A percentile compares a stretch with the other conserved stretches of the same genome.
Evolutionary conservation across 1,140 invertebrate genomes (phyloP).

Genomic region (Schlechtendalia chinensis): DNA sequence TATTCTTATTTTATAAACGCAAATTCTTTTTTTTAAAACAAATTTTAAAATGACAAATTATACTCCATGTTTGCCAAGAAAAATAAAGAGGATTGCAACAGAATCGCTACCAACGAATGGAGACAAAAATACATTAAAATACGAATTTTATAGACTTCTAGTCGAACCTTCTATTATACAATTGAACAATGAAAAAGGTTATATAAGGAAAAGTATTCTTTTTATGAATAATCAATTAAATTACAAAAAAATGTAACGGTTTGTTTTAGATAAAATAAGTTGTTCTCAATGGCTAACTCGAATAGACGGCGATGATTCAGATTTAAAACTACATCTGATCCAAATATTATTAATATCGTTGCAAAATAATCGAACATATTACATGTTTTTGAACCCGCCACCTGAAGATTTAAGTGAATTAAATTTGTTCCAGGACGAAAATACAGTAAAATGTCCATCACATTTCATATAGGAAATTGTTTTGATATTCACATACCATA

Average conservation of each 20-base stretch:
- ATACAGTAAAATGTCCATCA: neutral
- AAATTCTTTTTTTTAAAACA: too few species aligned
- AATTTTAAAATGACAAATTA: too few species aligned
- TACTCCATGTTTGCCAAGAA: too few species aligned
- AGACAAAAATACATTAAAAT: too few species aligned
- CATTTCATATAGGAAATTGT: neutral
- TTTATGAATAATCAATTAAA: too few species aligned
- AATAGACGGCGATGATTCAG: neutral
- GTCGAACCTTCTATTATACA: too few species aligned
- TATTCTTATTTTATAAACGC: too few species aligned
- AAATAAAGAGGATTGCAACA: too few species aligned
- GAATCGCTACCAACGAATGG: too few species aligned
- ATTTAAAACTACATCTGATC: neutral
- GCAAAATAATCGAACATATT: neutral
- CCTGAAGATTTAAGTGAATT: neutral
- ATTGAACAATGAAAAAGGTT: too few species aligned
- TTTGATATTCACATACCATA: neutral
- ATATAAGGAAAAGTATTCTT: too few species aligned
- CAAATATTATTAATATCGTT: neutral
- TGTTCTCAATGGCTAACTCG: neutral
- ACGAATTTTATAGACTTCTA: too few species aligned
- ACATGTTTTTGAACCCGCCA: neutral
- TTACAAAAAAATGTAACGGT: neutral
- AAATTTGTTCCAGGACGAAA: neutral
- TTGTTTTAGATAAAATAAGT: conserved; percentile 5